Conservation (phyloP, 30 jellyfish, hydroid and myxozoan species). For the Phacellophora camtschatica region DNA sequence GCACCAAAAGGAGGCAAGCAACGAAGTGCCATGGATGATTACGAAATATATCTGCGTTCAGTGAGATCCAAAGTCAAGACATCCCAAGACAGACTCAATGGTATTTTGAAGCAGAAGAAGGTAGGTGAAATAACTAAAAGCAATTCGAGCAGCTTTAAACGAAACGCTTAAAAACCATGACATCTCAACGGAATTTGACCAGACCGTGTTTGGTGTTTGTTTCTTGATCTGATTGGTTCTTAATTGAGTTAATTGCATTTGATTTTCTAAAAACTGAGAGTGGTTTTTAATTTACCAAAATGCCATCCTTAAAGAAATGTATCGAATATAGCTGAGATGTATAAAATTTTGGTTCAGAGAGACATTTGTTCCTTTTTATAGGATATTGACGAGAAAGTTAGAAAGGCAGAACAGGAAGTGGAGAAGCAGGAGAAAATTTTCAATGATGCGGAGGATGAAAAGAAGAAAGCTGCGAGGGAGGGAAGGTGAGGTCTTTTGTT, state of each 20-base stretch:
- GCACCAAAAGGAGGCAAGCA: conserved; percentile 61
- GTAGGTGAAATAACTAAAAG: conserved; percentile 14
- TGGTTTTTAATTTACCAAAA: too few relatives aligned
- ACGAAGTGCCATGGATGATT: conserved; percentile 72
- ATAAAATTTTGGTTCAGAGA: too few relatives aligned
- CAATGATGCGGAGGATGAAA: conserved; percentile 71
- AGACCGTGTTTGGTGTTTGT: too few relatives aligned
- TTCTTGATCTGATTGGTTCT: too few relatives aligned
- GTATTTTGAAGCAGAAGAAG: conserved; percentile 57
- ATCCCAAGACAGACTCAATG: conserved; percentile 52
- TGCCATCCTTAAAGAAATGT: too few relatives aligned
- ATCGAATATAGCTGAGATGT: too few relatives aligned
- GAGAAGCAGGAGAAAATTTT: conserved; percentile 41
- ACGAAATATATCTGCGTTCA: conserved; percentile 75
- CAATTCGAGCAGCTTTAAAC: too few relatives aligned
- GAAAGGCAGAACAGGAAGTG: conserved; percentile 64
- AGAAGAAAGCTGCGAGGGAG: conserved; percentile 51
- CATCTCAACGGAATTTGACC: too few relatives aligned
- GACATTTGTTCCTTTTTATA: neutral
- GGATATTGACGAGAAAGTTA: conserved; percentile 73
- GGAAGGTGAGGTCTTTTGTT: conserved; percentile 54
- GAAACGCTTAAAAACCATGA: too few relatives aligned
- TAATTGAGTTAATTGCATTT: too few relatives aligned
- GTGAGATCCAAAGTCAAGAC: conserved; percentile 72
- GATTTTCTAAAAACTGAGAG: too few relatives aligned